Percentiles rank a stretch among this genome's conserved stretches.
Evolutionary conservation across 2,113 vertebrate genomes (phyloP).

Genomic region (Talpa occidentalis): DNA sequence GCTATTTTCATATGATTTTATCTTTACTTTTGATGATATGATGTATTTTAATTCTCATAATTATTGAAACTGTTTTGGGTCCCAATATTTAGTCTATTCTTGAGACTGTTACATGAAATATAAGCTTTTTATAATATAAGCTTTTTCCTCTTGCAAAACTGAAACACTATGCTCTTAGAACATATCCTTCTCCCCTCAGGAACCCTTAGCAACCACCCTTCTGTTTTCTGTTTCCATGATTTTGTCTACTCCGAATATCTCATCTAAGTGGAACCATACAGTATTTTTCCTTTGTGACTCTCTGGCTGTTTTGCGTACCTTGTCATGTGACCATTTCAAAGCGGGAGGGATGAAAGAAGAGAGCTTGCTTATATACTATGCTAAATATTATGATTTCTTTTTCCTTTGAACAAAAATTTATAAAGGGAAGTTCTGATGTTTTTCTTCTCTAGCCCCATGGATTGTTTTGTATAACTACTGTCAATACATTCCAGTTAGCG

Average conservation of each 20-base stretch:
- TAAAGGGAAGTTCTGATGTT: background rate
- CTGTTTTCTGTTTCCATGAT: background rate
- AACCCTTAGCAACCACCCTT: background rate
- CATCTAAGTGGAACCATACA: background rate
- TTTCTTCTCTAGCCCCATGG: background rate
- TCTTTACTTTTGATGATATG: no score
- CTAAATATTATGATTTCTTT: background rate
- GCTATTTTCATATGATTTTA: no score
- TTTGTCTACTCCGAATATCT: background rate
- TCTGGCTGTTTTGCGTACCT: background rate
- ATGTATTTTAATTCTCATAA: background rate
- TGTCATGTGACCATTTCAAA: background rate
- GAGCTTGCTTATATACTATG: background rate
- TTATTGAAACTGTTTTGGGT: background rate
- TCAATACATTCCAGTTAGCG: background rate
- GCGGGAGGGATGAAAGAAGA: background rate
- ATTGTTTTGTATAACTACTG: background rate
- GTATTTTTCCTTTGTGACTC: background rate
- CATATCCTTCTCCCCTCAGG: background rate
- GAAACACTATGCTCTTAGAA: background rate
- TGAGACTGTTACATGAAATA: no score
- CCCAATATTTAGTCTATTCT: no score
- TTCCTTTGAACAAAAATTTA: background rate
- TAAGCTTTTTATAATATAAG: constrained; percentile 1
- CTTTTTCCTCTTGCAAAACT: constrained; percentile 28